Conservation (phyloP, 1,140 invertebrate species). For the Euwallacea fornicatus region DNA sequence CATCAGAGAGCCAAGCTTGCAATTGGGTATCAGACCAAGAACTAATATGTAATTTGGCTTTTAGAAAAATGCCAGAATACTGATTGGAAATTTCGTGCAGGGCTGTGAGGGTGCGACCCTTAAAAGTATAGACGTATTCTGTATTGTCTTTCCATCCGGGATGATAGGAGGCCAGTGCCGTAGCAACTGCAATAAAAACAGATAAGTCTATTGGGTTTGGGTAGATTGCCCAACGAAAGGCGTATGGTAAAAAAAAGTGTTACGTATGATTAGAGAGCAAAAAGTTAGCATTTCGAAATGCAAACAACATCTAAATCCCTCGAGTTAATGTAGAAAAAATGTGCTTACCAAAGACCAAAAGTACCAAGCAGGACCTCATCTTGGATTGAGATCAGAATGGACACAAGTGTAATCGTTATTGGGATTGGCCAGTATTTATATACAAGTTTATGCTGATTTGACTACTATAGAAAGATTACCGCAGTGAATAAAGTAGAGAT, state of each 20-base stretch:
- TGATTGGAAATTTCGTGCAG: conserved; percentile 58
- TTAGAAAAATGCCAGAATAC: conserved; percentile 59
- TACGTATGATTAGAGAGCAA: too few species aligned
- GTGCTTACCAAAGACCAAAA: conserved; percentile 12
- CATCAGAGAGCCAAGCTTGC: conserved; percentile 56
- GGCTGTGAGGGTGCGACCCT: conserved; percentile 60
- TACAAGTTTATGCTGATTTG: conserved; percentile 19
- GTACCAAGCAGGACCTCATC: conserved; percentile 15
- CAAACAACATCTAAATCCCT: background rate
- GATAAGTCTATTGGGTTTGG: background rate
- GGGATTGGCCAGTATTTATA: conserved; percentile 5
- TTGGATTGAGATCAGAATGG: conserved; percentile 10
- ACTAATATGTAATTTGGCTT: conserved; percentile 58
- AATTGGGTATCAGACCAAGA: conserved; percentile 55
- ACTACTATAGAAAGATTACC: background rate
- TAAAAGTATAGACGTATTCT: conserved; percentile 64
- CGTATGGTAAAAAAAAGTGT: too few species aligned
- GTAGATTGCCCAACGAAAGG: too few species aligned
- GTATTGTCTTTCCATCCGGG: conserved; percentile 47
- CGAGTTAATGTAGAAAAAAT: background rate
- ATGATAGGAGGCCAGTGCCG: conserved; percentile 41
- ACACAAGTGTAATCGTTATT: conserved; percentile 8
- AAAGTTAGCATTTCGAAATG: background rate
- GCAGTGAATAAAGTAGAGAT: background rate
- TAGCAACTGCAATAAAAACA: conserved; percentile 45